phyloP scores from a whole-genome alignment of 2,888 invertebrate species.

The Amiota communis region DNA sequence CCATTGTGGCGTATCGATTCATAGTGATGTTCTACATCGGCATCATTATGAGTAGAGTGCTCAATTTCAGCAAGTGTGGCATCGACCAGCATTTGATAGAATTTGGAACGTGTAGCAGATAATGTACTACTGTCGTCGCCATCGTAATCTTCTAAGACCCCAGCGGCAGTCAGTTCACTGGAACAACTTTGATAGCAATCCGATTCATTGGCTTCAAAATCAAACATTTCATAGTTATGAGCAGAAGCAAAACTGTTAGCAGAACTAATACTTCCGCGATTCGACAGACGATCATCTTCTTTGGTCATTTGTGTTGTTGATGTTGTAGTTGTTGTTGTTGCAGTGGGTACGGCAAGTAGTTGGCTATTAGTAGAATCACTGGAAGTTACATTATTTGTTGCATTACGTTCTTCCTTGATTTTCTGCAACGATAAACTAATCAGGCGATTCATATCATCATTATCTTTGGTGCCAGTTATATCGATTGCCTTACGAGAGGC shows the following conservation, averaged over 20 bases:
- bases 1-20: slow-evolving; percentile 79
- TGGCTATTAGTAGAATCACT: slow-evolving; percentile 20
- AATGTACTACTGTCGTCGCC: slow-evolving; percentile 74
- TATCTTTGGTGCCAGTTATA: slow-evolving; percentile 73
- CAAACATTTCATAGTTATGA: slow-evolving; percentile 82
- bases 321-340: not conserved
- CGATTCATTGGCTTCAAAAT: slow-evolving; percentile 78
- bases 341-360: slow-evolving; percentile 42
- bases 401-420: slow-evolving; percentile 70
- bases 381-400: slow-evolving; percentile 9
- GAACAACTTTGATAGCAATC: slow-evolving; percentile 84
- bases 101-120: slow-evolving; percentile 78
- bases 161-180: slow-evolving; percentile 79
- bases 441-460: slow-evolving; percentile 72
- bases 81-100: slow-evolving; percentile 83
- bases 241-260: slow-evolving; percentile 78
- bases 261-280: slow-evolving; percentile 76
- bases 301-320: slow-evolving; percentile 52
- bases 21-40: slow-evolving; percentile 82
- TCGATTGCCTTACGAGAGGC: slow-evolving; percentile 68
- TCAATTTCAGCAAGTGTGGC: slow-evolving; percentile 81
- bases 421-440: slow-evolving; percentile 72
- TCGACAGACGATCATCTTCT: slow-evolving; percentile 74
- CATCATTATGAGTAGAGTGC: slow-evolving; percentile 76
- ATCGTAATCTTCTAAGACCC: slow-evolving; percentile 73